phyloP scores from a whole-genome alignment of 2,797 vertebrate genomes.

The Liasis olivaceus region DNA sequence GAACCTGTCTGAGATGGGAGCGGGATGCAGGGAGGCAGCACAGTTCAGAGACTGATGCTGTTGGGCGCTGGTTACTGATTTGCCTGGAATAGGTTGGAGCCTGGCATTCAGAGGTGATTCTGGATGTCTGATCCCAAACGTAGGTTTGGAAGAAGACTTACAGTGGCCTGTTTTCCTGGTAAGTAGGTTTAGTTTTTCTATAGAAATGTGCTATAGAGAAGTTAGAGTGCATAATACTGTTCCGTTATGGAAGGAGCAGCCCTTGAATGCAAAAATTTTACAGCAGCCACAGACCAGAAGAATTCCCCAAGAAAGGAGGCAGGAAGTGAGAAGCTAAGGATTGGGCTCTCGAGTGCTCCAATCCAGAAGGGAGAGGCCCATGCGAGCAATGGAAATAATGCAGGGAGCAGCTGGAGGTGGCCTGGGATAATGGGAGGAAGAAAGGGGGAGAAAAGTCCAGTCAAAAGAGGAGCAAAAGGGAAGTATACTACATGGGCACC shows the following conservation, averaged over 20 bases:
- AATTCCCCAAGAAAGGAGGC: background rate
- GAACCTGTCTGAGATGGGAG: background rate
- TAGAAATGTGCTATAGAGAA: background rate
- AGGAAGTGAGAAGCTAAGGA: background rate
- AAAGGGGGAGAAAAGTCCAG: no score
- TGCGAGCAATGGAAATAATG: no score
- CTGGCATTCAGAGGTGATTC: background rate
- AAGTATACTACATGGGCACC: no score
- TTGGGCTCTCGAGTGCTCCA: background rate
- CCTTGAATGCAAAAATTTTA: background rate
- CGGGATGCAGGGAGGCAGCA: background rate
- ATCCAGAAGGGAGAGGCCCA: background rate
- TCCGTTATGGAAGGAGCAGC: background rate
- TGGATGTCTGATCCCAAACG: background rate
- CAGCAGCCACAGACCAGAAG: background rate
- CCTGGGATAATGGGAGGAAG: no score
- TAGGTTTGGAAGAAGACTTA: background rate
- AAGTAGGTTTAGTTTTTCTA: background rate
- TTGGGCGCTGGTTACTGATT: background rate
- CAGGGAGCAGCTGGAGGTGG: no score
- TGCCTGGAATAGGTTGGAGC: background rate
- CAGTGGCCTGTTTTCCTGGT: background rate
- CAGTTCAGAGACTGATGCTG: background rate
- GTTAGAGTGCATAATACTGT: no score
- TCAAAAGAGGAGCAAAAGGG: no score